These are phyloP conservation scores for Phoeniculus purpureus DNA, from an alignment of 2,797 vertebrate genomes.

Conservation along the genomic window DNA sequence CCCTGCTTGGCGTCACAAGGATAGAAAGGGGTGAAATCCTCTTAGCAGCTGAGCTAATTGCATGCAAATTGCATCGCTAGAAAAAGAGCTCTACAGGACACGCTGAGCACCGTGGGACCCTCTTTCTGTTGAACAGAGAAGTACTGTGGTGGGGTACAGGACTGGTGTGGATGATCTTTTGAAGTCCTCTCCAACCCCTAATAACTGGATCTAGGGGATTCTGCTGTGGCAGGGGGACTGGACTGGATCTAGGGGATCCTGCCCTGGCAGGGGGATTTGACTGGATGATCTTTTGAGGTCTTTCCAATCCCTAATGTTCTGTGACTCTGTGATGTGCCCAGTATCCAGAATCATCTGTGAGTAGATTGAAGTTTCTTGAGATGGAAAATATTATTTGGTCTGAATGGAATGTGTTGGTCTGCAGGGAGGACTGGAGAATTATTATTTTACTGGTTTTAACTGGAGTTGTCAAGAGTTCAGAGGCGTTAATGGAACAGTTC, in stretches of 20 bases:
- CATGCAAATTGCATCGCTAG: neutral
- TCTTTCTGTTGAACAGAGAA: neutral
- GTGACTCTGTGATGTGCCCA: too few relatives aligned
- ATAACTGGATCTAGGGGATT: too few relatives aligned
- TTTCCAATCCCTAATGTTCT: too few relatives aligned
- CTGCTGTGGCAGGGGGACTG: too few relatives aligned
- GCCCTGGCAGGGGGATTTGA: too few relatives aligned
- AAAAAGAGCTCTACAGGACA: neutral
- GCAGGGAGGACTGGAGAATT: neutral
- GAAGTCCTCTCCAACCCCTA: too few relatives aligned
- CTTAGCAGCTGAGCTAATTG: neutral
- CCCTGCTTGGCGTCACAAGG: neutral
- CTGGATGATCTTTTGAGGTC: too few relatives aligned
- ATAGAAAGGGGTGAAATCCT: accelerated
- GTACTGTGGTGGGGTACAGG: neutral
- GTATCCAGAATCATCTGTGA: too few relatives aligned
- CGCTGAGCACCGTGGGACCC: neutral
- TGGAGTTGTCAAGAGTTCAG: neutral
- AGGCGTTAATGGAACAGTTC: neutral
- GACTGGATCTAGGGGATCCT: too few relatives aligned
- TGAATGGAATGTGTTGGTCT: neutral
- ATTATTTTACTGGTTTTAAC: neutral
- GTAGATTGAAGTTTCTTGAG: neutral
- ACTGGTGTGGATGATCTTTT: too few relatives aligned
- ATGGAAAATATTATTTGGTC: neutral